Percentiles rank a stretch among this genome's conserved stretches.
Evolutionary conservation across 2,797 vertebrate genomes (phyloP).

Genomic region (Amblyraja radiata): DNA sequence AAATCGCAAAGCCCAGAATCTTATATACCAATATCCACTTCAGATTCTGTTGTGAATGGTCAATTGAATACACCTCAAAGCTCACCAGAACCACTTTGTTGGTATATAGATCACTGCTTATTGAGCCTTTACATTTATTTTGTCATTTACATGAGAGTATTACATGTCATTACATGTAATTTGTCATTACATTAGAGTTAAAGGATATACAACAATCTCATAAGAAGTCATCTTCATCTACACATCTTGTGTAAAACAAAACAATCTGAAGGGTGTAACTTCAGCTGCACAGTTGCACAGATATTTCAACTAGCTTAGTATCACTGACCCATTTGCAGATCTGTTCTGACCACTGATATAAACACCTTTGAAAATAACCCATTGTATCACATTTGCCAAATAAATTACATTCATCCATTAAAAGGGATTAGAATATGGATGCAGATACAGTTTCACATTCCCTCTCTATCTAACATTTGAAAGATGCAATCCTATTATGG

Average conservation of each 20-base stretch:
- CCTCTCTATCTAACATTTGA: neutral
- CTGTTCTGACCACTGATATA: neutral
- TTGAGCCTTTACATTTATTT: neutral
- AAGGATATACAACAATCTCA: neutral
- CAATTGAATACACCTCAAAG: neutral
- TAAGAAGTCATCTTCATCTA: neutral
- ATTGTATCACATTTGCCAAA: conserved; percentile 11
- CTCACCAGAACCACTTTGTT: neutral
- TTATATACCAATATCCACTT: neutral
- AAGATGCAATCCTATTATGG: neutral
- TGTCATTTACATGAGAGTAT: neutral
- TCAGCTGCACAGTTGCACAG: neutral
- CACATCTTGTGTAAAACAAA: conserved; percentile 6
- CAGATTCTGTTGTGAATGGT: neutral
- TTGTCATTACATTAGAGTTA: neutral
- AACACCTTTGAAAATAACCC: neutral
- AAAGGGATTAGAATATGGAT: neutral
- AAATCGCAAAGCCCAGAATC: neutral
- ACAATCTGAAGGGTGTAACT: neutral
- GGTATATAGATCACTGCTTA: neutral
- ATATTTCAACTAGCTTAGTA: neutral
- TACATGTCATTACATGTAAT: no score
- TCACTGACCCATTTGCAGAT: neutral
- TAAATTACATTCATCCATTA: neutral
- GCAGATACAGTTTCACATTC: conserved; percentile 25